phyloP scores from a whole-genome alignment of 2,113 vertebrate genomes.

The Myiozetetes cayanensis region DNA sequence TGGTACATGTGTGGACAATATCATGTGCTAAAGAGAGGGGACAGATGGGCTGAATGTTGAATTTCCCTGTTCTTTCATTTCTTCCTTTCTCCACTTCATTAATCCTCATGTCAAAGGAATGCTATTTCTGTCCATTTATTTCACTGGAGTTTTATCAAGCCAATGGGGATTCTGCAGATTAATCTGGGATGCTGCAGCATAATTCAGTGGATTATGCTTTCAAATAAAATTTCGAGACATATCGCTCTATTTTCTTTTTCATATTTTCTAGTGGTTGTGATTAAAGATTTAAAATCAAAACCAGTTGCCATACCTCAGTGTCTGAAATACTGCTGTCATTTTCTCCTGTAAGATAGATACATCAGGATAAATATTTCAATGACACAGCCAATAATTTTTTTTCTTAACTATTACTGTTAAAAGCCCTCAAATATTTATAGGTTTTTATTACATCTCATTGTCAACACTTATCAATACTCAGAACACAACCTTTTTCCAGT shows the following conservation, averaged over 20 bases:
- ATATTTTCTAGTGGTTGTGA: not conserved
- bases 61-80: not conserved
- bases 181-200: not conserved
- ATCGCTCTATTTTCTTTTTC: not conserved
- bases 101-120: not conserved
- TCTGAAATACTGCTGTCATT: not conserved
- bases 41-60: rapidly evolving
- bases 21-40: not conserved
- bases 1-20: not conserved
- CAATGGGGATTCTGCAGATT: not conserved
- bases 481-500: not conserved
- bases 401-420: not conserved
- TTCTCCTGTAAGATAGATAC: not conserved
- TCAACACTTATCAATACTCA: not conserved
- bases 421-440: not conserved
- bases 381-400: not conserved
- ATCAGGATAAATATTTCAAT: not conserved
- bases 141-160: not conserved
- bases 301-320: not conserved
- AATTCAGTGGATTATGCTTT: not conserved
- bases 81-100: not conserved
- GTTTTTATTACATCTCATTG: not conserved
- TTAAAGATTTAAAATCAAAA: not conserved
- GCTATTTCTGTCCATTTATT: not conserved
- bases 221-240: not conserved